Base-by-base conservation (phyloP, 2,888 invertebrate genomes). In the Microctonus aethiopoides region DNA sequence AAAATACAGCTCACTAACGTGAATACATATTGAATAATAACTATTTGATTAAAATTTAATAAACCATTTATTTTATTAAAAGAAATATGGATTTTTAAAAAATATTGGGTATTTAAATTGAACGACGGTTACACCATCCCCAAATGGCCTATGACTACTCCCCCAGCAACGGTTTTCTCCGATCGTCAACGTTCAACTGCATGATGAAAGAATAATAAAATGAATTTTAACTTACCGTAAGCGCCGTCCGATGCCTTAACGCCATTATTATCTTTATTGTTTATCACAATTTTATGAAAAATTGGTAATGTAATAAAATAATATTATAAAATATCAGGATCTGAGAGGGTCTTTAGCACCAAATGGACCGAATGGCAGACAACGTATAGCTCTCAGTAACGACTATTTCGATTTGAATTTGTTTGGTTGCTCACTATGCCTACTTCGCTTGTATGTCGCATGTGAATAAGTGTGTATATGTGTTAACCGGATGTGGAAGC, bases 391-490 rank as follows among this genome's bases (percentile, higher is more conserved):
- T 72, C 74, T 70, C 68, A 74, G 74, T 80, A 82, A 82, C 82
- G 82, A 80, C 80, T 81, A 73, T 57, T 72, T 61, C 75, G 79
- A 78, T 83, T 83, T 83, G 83, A 83, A 83, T 81, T 82, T 81
- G 81, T 81, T 81, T 80, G 76, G 76, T 59, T 71, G 71, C 63
- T 56, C 67, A 52, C 67, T 46, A 10, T n/a, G n/a, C 24, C n/a
- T 22, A n/a, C 32, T 46, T n/a, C n/a, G n/a, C n/a, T n/a, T n/a
- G n/a, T n/a, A n/a, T n/a, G n/a, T n/a, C n/a, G n/a, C n/a, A n/a
- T n/a, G n/a, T n/a, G n/a, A n/a, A n/a, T n/a, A n/a, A n/a, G n/a
- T n/a, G n/a, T n/a, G n/a, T n/a, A n/a, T n/a, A n/a, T n/a, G n/a
- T n/a, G n/a, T n/a, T n/a, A n/a, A n/a, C n/a, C n/a, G n/a, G n/a